These are phyloP conservation scores for Armadillidium nasatum DNA, from an alignment of 1,140 invertebrate species.

Conservation along the genomic window DNA sequence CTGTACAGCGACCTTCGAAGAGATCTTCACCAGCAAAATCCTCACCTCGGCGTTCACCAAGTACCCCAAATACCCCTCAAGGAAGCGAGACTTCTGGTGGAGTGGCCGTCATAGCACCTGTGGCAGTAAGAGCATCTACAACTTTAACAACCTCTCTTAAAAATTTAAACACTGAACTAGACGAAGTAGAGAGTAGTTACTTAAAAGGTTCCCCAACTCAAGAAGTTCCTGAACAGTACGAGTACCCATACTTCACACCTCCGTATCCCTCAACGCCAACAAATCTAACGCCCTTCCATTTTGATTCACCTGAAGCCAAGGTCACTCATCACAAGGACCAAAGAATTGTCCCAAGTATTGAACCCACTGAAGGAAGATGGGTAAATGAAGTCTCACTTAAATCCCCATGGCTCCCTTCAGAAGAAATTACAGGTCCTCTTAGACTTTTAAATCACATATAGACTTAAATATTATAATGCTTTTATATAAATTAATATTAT, in stretches of 20 bases:
- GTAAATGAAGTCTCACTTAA: no score
- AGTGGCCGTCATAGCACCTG: constrained; percentile 36
- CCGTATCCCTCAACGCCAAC: constrained; percentile 36
- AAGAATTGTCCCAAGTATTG: neutral
- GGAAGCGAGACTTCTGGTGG: constrained; percentile 31
- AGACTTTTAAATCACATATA: neutral
- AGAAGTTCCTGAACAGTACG: constrained; percentile 40
- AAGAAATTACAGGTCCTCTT: neutral
- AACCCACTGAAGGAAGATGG: neutral
- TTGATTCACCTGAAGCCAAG: constrained; percentile 31
- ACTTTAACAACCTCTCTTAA: neutral
- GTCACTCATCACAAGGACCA: neutral
- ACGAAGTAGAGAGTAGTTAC: constrained; percentile 25
- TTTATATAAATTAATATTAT: no score
- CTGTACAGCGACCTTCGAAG: neutral
- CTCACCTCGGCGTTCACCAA: neutral
- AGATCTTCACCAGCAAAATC: neutral
- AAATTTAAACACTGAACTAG: neutral
- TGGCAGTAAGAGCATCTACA: constrained; percentile 31
- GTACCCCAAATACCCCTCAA: neutral
- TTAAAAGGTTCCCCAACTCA: constrained; percentile 43
- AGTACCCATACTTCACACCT: constrained; percentile 38
- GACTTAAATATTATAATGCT: neutral
- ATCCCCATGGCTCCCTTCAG: neutral
- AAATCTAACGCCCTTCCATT: constrained; percentile 40